These are phyloP conservation scores for Tinamus major DNA, from an alignment of 2,797 vertebrate species.

Conservation along the genomic window DNA sequence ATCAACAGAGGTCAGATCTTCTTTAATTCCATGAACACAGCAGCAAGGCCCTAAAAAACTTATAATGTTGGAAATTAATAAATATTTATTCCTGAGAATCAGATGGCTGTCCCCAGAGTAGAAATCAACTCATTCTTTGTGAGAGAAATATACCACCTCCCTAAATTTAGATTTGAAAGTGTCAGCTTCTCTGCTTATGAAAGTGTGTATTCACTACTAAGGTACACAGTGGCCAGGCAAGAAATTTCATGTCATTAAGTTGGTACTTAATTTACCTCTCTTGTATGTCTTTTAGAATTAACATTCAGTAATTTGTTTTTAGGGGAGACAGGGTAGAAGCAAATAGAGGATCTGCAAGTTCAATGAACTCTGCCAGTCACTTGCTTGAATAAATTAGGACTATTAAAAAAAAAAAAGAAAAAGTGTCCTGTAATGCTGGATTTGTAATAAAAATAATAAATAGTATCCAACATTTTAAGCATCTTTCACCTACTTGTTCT, in stretches of 20 bases:
- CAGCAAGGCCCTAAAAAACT: slow-evolving; percentile 18
- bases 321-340: not conserved
- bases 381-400: not conserved
- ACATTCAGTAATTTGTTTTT: slow-evolving; percentile 29
- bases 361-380: not conserved
- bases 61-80: not conserved
- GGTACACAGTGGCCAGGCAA: not conserved
- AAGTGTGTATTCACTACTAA: slow-evolving; percentile 40
- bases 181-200: not conserved
- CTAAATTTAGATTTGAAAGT: slow-evolving; percentile 48
- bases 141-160: not conserved
- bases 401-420: slow-evolving; percentile 7
- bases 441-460: not conserved
- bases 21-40: not conserved
- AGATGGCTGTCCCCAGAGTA: not conserved
- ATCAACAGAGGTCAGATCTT: slow-evolving; percentile 49
- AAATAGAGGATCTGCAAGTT: not conserved
- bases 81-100: slow-evolving; percentile 40
- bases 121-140: slow-evolving; percentile 26
- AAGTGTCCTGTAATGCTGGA: not conserved
- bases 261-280: slow-evolving; percentile 26
- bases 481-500: not conserved
- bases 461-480: not conserved
- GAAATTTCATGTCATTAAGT: not conserved
- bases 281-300: slow-evolving; percentile 35